These are phyloP conservation scores for Spinus olivaceus DNA, from an alignment of 2,797 vertebrate genomes.

Conservation along the genomic window DNA sequence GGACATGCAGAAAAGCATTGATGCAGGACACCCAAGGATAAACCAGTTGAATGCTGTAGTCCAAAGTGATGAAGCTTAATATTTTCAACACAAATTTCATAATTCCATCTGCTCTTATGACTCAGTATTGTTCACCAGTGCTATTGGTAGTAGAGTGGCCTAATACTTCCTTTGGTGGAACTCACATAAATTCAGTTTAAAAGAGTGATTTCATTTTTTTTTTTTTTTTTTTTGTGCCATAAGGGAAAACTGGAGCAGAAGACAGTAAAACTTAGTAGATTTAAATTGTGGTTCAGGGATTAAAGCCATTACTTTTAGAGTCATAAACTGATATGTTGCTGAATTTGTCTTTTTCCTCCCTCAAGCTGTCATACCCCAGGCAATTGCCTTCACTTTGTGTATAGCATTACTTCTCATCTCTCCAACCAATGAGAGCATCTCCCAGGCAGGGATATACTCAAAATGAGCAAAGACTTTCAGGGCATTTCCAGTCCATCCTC, in stretches of 20 bases:
- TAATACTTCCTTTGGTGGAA: neutral
- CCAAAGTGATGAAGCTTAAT: neutral
- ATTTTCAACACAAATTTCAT: neutral
- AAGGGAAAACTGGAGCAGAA: neutral
- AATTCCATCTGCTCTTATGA: neutral
- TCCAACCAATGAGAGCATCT: neutral
- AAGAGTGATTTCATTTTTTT: neutral
- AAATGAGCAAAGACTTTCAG: neutral
- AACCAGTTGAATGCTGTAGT: neutral
- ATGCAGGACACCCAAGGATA: neutral
- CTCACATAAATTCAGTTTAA: neutral
- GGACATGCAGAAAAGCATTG: neutral
- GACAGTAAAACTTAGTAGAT: neutral
- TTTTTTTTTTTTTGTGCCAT: neutral
- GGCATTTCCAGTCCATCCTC: neutral
- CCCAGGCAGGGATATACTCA: neutral
- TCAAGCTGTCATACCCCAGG: neutral
- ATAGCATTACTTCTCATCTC: neutral
- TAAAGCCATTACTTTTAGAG: conserved; percentile 26
- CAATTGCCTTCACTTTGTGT: neutral
- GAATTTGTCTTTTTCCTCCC: conserved; percentile 26
- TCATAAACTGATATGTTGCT: conserved; percentile 2
- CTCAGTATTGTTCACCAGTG: neutral
- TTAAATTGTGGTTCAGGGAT: conserved; percentile 25
- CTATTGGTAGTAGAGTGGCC: neutral